A percentile compares a stretch with the other conserved stretches of the same genome.
These are phyloP conservation scores for Thermophis baileyi DNA, from an alignment of 2,113 vertebrate genomes.

Conservation along the genomic window DNA sequence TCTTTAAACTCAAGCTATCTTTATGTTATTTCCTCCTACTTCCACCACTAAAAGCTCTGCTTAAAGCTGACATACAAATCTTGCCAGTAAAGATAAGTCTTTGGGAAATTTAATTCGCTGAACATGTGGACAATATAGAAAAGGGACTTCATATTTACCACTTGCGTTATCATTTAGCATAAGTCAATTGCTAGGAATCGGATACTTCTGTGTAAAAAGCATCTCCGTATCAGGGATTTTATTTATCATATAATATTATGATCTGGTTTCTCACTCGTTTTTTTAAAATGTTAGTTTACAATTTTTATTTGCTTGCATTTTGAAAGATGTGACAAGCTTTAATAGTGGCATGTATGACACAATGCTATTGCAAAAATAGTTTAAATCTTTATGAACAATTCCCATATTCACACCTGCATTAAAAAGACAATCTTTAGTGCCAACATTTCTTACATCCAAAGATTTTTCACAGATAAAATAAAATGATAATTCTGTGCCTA, in stretches of 20 bases:
- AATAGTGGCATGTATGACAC: neutral
- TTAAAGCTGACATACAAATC: neutral
- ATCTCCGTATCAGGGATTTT: neutral
- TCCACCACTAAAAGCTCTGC: neutral
- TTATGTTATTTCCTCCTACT: neutral
- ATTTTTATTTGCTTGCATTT: neutral
- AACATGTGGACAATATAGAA: neutral
- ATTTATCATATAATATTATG: neutral
- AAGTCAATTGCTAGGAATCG: neutral
- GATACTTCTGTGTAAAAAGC: neutral
- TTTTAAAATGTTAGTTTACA: rapidly evolving
- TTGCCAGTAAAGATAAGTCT: neutral
- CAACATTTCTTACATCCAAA: slow-evolving; percentile 33
- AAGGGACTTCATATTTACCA: neutral
- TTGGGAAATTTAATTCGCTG: neutral
- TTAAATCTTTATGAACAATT: neutral
- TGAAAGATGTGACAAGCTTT: neutral
- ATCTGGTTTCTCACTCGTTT: neutral
- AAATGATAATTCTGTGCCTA: slow-evolving; percentile 44
- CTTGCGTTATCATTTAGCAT: neutral
- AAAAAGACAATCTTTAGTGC: neutral
- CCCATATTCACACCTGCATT: neutral
- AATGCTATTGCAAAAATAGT: neutral
- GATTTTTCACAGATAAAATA: slow-evolving; percentile 32
- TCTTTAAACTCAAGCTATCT: no score